Evolutionary conservation across 2,113 vertebrate species (phyloP).

Genomic region (Amazona vittata): DNA sequence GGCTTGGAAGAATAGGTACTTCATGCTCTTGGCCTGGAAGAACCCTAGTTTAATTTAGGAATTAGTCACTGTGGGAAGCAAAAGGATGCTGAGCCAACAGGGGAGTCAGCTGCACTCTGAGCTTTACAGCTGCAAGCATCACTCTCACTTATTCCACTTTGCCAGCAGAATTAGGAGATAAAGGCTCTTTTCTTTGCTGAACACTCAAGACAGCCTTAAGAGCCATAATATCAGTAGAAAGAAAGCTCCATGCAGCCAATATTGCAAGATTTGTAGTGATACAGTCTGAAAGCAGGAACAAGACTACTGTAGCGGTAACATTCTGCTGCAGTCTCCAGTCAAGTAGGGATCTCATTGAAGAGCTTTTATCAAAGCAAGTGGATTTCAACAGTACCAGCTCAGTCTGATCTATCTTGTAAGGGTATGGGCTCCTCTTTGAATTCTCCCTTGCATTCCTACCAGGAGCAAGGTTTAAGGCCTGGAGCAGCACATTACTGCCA

Average conservation of each 20-base stretch:
- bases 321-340: background rate
- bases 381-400: background rate
- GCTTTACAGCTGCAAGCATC: background rate
- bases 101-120: background rate
- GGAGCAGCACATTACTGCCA: background rate
- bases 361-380: background rate
- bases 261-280: background rate
- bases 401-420: background rate
- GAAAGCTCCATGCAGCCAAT: background rate
- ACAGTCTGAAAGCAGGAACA: background rate
- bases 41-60: background rate
- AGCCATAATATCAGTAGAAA: background rate
- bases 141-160: background rate
- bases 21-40: background rate
- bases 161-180: background rate
- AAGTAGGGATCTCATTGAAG: background rate
- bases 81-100: background rate
- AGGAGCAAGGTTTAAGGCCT: background rate
- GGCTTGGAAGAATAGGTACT: background rate
- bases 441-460: background rate
- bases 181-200: slow-evolving; percentile 5
- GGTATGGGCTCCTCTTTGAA: background rate
- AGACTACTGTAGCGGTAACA: background rate
- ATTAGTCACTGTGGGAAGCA: background rate
- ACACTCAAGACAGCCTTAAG: background rate